These are phyloP conservation scores for Troides helena DNA, from an alignment of 2,888 invertebrate species.

Conservation along the genomic window DNA sequence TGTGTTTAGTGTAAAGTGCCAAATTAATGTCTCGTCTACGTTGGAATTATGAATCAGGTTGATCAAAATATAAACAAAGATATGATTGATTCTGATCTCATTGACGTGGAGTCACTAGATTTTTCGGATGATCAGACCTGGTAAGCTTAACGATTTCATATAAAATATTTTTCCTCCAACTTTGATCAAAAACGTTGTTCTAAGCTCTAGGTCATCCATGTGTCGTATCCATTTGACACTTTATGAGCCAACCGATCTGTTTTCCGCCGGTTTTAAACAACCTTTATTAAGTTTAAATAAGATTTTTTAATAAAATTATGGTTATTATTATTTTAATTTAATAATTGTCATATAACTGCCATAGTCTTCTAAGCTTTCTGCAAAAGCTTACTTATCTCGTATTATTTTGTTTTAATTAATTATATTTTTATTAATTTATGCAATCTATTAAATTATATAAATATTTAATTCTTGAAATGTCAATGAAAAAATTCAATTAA, in stretches of 20 bases:
- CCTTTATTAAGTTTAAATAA: not conserved
- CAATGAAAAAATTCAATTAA: too few species aligned
- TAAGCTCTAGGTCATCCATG: slow-evolving; percentile 17
- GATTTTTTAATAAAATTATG: not conserved
- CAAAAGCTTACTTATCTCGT: not conserved
- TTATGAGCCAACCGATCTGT: slow-evolving; percentile 15
- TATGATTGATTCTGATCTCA: slow-evolving; percentile 78
- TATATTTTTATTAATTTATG: not conserved
- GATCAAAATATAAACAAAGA: slow-evolving; percentile 80
- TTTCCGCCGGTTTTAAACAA: slow-evolving; percentile 26
- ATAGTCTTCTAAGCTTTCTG: not conserved
- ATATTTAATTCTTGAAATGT: not conserved
- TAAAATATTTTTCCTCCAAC: not conserved
- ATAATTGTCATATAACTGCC: not conserved
- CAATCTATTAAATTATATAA: not conserved
- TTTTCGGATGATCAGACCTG: slow-evolving; percentile 81
- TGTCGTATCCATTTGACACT: slow-evolving; percentile 35
- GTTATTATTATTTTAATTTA: not conserved
- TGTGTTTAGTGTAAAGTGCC: slow-evolving; percentile 72
- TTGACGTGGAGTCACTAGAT: slow-evolving; percentile 79
- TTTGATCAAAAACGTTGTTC: slow-evolving; percentile 9
- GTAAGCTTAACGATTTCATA: slow-evolving; percentile 59
- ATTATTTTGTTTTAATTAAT: not conserved
- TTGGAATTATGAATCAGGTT: slow-evolving; percentile 71
- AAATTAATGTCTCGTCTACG: slow-evolving; percentile 71